A percentile compares a stretch with the other conserved stretches of the same genome.
phyloP scores from a whole-genome alignment of 2,797 vertebrate genomes.

The Acipenser transmontanus region DNA sequence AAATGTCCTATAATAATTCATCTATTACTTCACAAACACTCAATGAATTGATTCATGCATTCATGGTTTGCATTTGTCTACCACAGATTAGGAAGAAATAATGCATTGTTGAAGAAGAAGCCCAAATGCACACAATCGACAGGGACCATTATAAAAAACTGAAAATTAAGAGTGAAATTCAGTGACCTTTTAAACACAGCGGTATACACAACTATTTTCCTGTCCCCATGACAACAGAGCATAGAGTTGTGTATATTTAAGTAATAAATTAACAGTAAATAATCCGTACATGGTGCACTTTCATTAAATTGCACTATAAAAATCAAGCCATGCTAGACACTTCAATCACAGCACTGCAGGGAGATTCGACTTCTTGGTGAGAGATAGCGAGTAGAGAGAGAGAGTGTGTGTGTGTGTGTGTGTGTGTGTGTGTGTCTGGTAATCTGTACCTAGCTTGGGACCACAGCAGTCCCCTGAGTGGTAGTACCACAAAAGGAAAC shows the following conservation, averaged over 20 bases:
- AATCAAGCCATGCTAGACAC: neutral
- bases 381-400: neutral
- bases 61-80: too few species aligned
- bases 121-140: too few species aligned
- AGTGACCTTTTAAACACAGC: conserved; percentile 2
- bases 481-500: neutral
- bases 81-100: too few species aligned
- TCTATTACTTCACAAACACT: too few species aligned
- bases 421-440: neutral
- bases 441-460: neutral
- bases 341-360: neutral
- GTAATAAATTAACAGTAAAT: conserved; percentile 5
- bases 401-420: neutral
- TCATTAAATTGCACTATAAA: conserved; percentile 1
- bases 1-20: too few species aligned
- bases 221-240: conserved; percentile 3
- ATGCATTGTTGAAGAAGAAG: too few species aligned
- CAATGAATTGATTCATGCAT: too few species aligned
- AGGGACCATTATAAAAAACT: neutral
- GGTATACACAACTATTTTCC: neutral
- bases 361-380: neutral
- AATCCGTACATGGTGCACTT: neutral
- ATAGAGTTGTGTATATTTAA: neutral
- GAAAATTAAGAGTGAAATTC: neutral
- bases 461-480: neutral